Base-by-base conservation (phyloP, 2,113 vertebrate species). In the Thunnus thynnus region DNA sequence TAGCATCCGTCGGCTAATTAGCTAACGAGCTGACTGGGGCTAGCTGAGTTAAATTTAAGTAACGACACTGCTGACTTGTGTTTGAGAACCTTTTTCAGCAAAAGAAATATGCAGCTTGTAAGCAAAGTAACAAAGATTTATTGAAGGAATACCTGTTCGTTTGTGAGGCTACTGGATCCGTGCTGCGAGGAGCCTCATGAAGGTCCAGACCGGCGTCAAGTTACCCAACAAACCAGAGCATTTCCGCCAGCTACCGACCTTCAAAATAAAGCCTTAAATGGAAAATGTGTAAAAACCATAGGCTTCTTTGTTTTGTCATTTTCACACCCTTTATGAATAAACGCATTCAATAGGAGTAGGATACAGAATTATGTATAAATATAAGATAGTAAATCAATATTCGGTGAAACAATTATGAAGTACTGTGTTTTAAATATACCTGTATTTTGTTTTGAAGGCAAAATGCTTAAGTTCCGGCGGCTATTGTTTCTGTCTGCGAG, bases 401-500 rank as follows among this genome's bases (percentile, higher is more conserved):
- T 30, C 7, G 36, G 36, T 9, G 7, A 41, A 41, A 41, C 36
- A 41, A 41, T 41, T 41, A 41, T 9, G 7, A 41, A 41, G 36
- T 41, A 9, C 9, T 41, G 36, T 41, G 36, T 41, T 8, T 41
- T 8, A 13, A 44, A 1, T 13, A 18, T 1, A 3, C 16, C 16
- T 44, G 1, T 4, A 13, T 63, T 63, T 72, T 84, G 69, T 73
- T 63, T 60, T 65, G 68, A 80, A 77, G 25, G 14, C 3, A 8
- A 5, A 17, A 6, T 3, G 0, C 1, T 27, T 5, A 0, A 4
- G 0, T 63, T 78, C 67, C 56, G 72, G 44, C 57, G 3, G 8
- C 14, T 3, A 13, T n/a, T 1, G 3, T 18, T 70, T 16, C 9
- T 44, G 1, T 70, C 3, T n/a, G 20, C n/a, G 17, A 30, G 1